A percentile compares a stretch with the other conserved stretches of the same genome.
Conservation (phyloP, 2,113 vertebrate species). For the Albula goreensis region DNA sequence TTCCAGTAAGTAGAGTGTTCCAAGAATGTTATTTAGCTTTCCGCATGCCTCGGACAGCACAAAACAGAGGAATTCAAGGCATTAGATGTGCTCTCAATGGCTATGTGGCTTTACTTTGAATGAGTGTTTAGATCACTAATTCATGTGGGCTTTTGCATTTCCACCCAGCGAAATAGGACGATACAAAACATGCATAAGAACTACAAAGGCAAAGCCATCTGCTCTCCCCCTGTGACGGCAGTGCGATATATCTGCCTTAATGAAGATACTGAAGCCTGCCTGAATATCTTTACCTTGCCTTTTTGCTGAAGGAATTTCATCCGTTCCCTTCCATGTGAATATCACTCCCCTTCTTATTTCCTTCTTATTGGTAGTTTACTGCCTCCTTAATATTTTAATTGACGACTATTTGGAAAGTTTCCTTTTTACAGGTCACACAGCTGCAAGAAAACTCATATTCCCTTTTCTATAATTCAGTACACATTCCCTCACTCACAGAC, state of each 20-base stretch:
- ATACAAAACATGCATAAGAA: background rate
- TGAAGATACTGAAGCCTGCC: background rate
- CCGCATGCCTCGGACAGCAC: conserved; percentile 39
- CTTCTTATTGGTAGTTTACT: background rate
- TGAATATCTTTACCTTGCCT: conserved; percentile 11
- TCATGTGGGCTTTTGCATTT: conserved; percentile 32
- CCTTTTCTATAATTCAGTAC: background rate
- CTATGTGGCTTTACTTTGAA: conserved; percentile 37
- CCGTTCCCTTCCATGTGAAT: background rate
- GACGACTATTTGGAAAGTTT: background rate
- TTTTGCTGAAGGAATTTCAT: background rate
- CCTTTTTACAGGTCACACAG: background rate
- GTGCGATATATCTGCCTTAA: background rate
- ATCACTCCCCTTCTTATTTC: background rate
- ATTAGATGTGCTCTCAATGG: conserved; percentile 43
- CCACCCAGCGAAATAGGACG: background rate
- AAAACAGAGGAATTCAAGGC: conserved; percentile 46
- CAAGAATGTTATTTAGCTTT: conserved; percentile 45
- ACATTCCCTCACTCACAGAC: background rate
- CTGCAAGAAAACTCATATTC: background rate
- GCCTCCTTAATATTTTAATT: background rate
- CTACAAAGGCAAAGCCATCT: conserved; percentile 16
- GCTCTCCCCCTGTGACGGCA: background rate
- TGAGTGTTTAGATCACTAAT: conserved; percentile 35
- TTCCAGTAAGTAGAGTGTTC: conserved; percentile 21